Conservation (phyloP, 2,113 vertebrate genomes). For the Larimichthys polyactis region DNA sequence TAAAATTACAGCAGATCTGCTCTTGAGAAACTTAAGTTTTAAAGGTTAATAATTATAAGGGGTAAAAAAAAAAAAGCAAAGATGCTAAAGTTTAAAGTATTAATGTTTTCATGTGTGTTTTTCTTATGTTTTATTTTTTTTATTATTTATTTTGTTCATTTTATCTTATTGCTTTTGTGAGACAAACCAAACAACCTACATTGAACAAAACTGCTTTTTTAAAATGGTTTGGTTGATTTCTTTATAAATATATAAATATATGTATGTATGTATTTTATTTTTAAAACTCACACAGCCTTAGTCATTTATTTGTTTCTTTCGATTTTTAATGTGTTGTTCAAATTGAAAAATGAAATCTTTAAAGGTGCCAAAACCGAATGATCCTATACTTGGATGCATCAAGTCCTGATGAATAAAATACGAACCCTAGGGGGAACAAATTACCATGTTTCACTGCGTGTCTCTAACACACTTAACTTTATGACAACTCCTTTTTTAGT, state of each 20-base stretch:
- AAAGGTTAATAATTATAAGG: conserved; percentile 83
- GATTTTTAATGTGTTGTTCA: conserved; percentile 82
- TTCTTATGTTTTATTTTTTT: conserved; percentile 66
- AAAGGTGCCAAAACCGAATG: conserved; percentile 88
- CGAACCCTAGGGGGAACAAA: conserved; percentile 83
- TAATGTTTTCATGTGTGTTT: conserved; percentile 84
- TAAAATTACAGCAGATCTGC: conserved; percentile 85
- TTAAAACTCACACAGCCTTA: conserved; percentile 85
- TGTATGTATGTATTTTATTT: conserved; percentile 81
- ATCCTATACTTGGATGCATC: conserved; percentile 87
- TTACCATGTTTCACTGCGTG: conserved; percentile 67
- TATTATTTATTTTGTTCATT: conserved; percentile 62
- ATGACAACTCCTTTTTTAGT: neutral
- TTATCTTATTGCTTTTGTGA: conserved; percentile 76
- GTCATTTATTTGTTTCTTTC: conserved; percentile 78
- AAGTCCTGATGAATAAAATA: conserved; percentile 87
- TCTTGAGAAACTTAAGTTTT: conserved; percentile 86
- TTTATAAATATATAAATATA: conserved; percentile 79
- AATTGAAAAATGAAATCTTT: conserved; percentile 84
- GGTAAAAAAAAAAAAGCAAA: conserved; percentile 79
- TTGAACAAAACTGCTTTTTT: conserved; percentile 79
- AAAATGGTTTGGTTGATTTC: conserved; percentile 78
- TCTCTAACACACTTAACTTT: conserved; percentile 50
- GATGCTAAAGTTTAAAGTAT: conserved; percentile 79
- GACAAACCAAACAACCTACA: conserved; percentile 80